A percentile compares a stretch with the other conserved stretches of the same genome.
Conservation (phyloP, 2,113 vertebrate genomes). For the Clarias batrachus region DNA sequence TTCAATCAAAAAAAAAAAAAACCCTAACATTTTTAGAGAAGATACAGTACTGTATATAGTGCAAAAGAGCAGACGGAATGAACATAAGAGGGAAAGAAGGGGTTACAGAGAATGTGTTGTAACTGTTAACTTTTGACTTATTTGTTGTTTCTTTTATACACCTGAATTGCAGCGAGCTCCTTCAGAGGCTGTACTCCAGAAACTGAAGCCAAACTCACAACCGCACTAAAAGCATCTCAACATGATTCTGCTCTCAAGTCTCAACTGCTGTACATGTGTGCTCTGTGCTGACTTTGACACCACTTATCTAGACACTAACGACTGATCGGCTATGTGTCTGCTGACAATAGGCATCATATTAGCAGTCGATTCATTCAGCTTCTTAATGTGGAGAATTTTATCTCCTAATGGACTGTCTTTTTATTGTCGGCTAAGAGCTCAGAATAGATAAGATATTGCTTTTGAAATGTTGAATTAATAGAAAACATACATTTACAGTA, state of each 20-base stretch:
- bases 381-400: slow-evolving; percentile 14
- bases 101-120: slow-evolving; percentile 10
- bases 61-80: background rate
- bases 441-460: background rate
- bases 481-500: slow-evolving; percentile 12
- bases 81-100: slow-evolving; percentile 6
- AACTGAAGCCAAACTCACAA: slow-evolving; percentile 23
- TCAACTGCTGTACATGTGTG: slow-evolving; percentile 10
- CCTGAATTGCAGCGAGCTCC: slow-evolving; percentile 59
- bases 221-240: background rate
- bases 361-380: slow-evolving; percentile 23
- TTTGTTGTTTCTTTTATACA: slow-evolving; percentile 62
- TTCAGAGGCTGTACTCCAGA: slow-evolving; percentile 48
- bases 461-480: background rate
- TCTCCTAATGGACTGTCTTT: background rate
- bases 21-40: slow-evolving; percentile 11
- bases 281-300: slow-evolving; percentile 58
- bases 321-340: slow-evolving; percentile 39
- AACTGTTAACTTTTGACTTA: slow-evolving; percentile 52
- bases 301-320: slow-evolving; percentile 41
- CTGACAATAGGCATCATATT: background rate
- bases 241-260: slow-evolving; percentile 50
- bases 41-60: background rate
- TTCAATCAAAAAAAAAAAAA: slow-evolving; percentile 49
- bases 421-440: background rate